phyloP scores from a whole-genome alignment of 2,113 vertebrate genomes.

The Tonatia bakeri region DNA sequence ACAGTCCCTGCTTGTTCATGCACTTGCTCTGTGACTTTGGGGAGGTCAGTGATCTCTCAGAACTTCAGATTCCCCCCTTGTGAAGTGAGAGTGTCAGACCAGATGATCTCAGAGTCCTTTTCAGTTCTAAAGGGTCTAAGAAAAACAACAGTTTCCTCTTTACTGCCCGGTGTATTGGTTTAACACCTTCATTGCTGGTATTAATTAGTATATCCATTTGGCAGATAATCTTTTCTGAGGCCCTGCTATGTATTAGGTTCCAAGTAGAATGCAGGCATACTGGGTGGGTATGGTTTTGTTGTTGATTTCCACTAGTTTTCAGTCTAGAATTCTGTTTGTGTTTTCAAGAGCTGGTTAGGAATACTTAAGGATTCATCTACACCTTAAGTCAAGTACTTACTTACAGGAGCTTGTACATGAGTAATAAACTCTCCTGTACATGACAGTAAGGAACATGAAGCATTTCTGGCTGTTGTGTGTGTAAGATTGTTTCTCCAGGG shows the following conservation, averaged over 20 bases:
- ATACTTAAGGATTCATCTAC: not conserved
- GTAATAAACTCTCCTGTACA: not conserved
- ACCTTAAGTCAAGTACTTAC: not conserved
- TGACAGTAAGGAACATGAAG: not conserved
- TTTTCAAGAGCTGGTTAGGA: not conserved
- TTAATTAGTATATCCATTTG: not conserved
- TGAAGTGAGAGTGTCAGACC: not conserved
- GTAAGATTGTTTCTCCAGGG: not conserved
- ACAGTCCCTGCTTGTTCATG: rapidly evolving
- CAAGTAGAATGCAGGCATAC: rapidly evolving
- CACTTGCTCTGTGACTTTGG: not conserved
- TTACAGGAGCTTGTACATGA: not conserved
- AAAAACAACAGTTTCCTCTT: not conserved
- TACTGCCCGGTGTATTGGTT: not conserved
- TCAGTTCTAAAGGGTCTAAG: not conserved
- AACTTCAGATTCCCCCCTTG: not conserved
- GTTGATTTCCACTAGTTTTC: not conserved
- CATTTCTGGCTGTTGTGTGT: not conserved
- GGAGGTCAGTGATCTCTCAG: not conserved
- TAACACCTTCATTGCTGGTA: not conserved
- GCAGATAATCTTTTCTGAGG: not conserved
- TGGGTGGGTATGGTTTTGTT: not conserved
- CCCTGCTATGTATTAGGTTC: not conserved
- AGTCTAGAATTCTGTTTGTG: not conserved
- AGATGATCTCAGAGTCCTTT: not conserved